A percentile compares a stretch with the other conserved stretches of the same genome.
These are phyloP conservation scores for Amiota communis DNA, from an alignment of 2,888 invertebrate genomes.

Conservation along the genomic window DNA sequence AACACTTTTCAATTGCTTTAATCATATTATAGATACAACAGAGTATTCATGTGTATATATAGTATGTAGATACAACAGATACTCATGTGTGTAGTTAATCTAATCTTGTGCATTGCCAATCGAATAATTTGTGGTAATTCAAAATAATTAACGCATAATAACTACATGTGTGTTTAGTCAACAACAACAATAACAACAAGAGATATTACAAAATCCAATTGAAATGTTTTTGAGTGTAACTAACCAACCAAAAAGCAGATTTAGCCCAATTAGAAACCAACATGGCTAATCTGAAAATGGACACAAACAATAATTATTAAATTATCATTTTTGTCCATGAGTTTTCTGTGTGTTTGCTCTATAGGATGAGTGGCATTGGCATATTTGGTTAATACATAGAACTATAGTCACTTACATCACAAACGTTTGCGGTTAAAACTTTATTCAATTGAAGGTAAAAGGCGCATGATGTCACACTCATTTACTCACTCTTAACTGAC, in stretches of 20 bases:
- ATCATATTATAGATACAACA: neutral
- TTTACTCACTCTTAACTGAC: neutral
- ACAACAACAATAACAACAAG: neutral
- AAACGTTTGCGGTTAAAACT: too few relatives aligned
- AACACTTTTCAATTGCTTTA: neutral
- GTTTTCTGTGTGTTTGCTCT: too few relatives aligned
- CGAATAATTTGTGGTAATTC: slow-evolving; percentile 32
- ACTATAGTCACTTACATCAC: too few relatives aligned
- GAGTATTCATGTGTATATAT: neutral
- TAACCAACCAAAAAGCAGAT: slow-evolving; percentile 27
- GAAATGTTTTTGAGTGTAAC: neutral
- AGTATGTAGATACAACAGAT: neutral
- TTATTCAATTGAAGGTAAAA: too few relatives aligned
- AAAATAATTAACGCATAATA: slow-evolving; percentile 29
- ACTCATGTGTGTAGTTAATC: slow-evolving; percentile 1
- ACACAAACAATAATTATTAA: slow-evolving; percentile 12
- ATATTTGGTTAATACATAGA: too few relatives aligned
- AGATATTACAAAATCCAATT: too few relatives aligned
- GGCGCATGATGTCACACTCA: slow-evolving; percentile 33
- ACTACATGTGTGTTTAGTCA: neutral
- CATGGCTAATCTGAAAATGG: slow-evolving; percentile 12
- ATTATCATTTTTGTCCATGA: neutral
- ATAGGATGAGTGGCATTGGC: too few relatives aligned
- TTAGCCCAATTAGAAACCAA: slow-evolving; percentile 22
- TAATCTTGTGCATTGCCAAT: neutral